Evolutionary conservation across 2,888 invertebrate species (phyloP).

Genomic region (Matsumyia berberina): DNA sequence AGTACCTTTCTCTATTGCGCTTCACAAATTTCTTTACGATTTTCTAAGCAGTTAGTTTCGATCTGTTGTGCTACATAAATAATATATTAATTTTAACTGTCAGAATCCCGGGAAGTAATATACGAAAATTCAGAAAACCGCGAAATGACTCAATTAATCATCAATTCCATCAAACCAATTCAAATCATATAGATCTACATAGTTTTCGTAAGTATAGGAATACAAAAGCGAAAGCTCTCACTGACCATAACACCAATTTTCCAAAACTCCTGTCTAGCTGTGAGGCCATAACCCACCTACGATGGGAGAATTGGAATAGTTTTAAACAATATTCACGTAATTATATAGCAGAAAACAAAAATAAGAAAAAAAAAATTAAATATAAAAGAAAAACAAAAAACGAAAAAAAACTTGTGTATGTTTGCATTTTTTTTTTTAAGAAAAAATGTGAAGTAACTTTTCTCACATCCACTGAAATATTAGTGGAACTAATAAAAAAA

Average conservation of each 20-base stretch:
- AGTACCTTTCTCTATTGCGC: no score
- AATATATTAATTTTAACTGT: neutral
- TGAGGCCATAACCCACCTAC: neutral
- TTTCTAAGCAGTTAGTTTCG: no score
- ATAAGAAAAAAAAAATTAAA: neutral
- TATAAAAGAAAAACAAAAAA: slow-evolving; percentile 1
- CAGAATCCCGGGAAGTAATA: neutral
- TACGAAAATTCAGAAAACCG: neutral
- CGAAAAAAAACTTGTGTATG: neutral
- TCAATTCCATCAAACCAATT: slow-evolving; percentile 1
- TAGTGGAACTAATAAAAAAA: neutral
- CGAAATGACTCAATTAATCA: slow-evolving; percentile 1
- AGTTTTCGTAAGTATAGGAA: slow-evolving; percentile 17
- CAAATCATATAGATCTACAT: slow-evolving; percentile 6
- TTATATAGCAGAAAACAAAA: slow-evolving; percentile 9
- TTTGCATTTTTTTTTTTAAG: neutral
- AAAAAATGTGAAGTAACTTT: neutral
- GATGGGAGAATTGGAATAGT: neutral
- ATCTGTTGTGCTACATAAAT: neutral
- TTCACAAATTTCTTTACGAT: no score
- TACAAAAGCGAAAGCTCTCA: slow-evolving; percentile 12
- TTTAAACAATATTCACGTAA: slow-evolving; percentile 9
- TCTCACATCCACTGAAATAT: neutral
- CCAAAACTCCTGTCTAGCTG: neutral
- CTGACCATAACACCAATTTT: slow-evolving; percentile 18